These are phyloP conservation scores for Amphilophus citrinellus DNA, from an alignment of 2,113 vertebrate species.

Conservation along the genomic window DNA sequence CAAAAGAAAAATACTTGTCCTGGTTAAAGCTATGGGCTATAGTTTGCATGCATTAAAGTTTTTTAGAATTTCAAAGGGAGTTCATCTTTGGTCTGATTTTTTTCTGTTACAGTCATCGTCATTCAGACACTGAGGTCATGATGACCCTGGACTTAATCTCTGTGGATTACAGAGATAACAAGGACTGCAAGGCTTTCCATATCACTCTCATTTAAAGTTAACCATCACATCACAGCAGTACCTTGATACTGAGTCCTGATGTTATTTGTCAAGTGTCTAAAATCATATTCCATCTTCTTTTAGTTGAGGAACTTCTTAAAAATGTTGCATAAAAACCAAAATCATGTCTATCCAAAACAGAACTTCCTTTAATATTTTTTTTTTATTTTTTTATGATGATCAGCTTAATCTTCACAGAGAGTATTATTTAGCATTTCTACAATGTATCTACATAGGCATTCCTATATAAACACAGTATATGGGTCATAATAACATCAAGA, in stretches of 20 bases:
- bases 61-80: constrained; percentile 5
- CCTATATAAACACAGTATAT: not conserved
- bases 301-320: not conserved
- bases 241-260: not conserved
- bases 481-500: not conserved
- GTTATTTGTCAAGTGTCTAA: constrained; percentile 1
- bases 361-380: no score
- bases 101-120: not conserved
- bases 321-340: not conserved
- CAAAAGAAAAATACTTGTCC: constrained; percentile 3
- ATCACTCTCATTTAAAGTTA: constrained; percentile 1
- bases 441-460: not conserved
- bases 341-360: no score
- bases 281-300: not conserved
- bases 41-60: constrained; percentile 5
- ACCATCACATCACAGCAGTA: not conserved
- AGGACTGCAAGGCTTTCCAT: not conserved
- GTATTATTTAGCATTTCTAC: not conserved
- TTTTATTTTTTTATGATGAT: no score
- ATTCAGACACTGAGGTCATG: constrained; percentile 8
- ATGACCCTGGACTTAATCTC: constrained; percentile 19
- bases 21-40: not conserved
- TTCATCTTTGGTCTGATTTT: not conserved
- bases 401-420: not conserved
- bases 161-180: not conserved